These are phyloP conservation scores for Cryptophagus acutangulus DNA, from an alignment of 2,888 invertebrate genomes.

Conservation along the genomic window DNA sequence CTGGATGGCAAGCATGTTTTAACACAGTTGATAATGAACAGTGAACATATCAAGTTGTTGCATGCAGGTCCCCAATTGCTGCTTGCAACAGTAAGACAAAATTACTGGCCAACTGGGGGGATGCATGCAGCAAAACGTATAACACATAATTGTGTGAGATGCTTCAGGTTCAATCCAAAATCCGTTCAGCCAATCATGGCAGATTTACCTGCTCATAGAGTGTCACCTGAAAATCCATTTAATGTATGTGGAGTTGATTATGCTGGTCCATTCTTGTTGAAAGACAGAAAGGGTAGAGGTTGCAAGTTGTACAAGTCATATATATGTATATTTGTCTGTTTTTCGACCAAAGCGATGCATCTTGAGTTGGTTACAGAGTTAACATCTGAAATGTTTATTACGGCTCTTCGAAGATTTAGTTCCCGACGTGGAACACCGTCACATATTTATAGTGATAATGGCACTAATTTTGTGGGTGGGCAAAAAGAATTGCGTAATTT, in stretches of 20 bases:
- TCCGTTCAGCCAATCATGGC: constrained; percentile 14
- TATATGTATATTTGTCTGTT: constrained; percentile 18
- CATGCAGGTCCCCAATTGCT: constrained; percentile 17
- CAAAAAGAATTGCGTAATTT: constrained; percentile 12
- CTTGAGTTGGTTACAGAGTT: constrained; percentile 27
- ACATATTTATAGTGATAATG: constrained; percentile 27
- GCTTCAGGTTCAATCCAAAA: constrained; percentile 4
- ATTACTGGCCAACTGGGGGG: constrained; percentile 13
- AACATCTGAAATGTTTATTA: constrained; percentile 25
- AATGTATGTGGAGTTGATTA: constrained; percentile 18
- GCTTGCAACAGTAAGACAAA: constrained; percentile 12
- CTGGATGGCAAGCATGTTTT: constrained; percentile 12
- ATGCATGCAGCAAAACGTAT: background rate
- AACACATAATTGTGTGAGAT: background rate
- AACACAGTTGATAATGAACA: constrained; percentile 9
- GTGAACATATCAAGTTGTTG: constrained; percentile 13
- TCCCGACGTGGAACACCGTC: constrained; percentile 24
- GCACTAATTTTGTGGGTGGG: constrained; percentile 23
- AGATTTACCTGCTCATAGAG: constrained; percentile 12
- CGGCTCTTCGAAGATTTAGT: constrained; percentile 25
- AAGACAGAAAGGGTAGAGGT: constrained; percentile 12
- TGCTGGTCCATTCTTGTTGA: constrained; percentile 17
- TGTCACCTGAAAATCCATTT: constrained; percentile 15
- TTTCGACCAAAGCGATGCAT: constrained; percentile 27
- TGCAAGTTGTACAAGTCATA: constrained; percentile 15